Evolutionary conservation across 2,888 invertebrate species (phyloP), one percentile per base, ranked within the genome.

Genomic region (Drosophila prolongata): DNA sequence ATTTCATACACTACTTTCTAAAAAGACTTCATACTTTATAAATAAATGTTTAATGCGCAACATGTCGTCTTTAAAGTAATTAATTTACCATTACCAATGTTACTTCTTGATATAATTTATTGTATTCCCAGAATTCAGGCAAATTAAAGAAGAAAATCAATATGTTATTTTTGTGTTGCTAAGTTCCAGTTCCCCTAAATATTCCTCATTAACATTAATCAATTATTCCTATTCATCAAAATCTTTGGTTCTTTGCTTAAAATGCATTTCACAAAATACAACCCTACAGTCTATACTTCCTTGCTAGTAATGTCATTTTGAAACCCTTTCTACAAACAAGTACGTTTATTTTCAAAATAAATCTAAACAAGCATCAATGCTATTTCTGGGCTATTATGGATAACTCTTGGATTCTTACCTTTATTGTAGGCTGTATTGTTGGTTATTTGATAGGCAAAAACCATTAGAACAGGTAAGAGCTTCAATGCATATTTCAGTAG

Each of bases 371-470:
- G n/a, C 8, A 46, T 14, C 14, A 5, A 13, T 6, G 3, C 8
- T 13, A 8, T 1, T 30, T 3, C 14, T 13, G 13, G 16, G 11
- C 16, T 6, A 11, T 14, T 9, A 75, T 65, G 66, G 71, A 75
- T 16, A 60, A 30, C 30, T 27, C 38, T 6, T 43, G 30, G n/a
- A 1, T 65, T 3, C 14, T 71, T 1, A 65, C 49, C 0, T 62
- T 76, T 9, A 27, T 76, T 11, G 46, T 76, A 11, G 76, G 76
- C 35, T 49, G 75, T 14, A 40, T 75, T 14, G 50, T 71, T 27
- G 75, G 75, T 2, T 75, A 61, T 40, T 59, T 75, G 9, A n/a
- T 76, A n/a, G 65, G 65, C 44, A 44, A 50, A 14, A 16, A 56
- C 16, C 11, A 54, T 8, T 47, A 40, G 37, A 19, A 16, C 11